Evolutionary conservation across 1,140 invertebrate genomes (phyloP).

Genomic region (Rhynchophorus ferrugineus): DNA sequence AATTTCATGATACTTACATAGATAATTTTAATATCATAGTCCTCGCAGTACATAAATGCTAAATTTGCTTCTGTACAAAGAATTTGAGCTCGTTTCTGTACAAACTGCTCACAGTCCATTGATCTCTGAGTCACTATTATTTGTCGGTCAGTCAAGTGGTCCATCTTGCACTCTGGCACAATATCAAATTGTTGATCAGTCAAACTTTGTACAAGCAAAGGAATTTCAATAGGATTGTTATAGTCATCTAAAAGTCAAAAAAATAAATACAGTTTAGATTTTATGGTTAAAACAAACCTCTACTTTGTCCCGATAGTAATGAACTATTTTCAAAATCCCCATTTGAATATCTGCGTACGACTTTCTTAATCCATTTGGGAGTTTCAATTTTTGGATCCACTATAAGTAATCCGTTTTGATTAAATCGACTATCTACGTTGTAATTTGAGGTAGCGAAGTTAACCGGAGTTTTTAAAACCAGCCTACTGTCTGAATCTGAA

Average conservation of each 20-base stretch:
- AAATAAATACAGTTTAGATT: not conserved
- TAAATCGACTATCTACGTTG: slow-evolving; percentile 20
- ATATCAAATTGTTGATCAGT: slow-evolving; percentile 38
- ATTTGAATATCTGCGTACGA: slow-evolving; percentile 38
- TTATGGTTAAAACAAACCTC: slow-evolving; percentile 30
- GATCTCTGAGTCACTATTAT: slow-evolving; percentile 39
- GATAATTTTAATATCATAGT: slow-evolving; percentile 40
- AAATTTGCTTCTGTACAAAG: slow-evolving; percentile 36
- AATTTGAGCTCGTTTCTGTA: slow-evolving; percentile 36
- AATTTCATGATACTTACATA: slow-evolving; percentile 33
- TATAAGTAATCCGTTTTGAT: slow-evolving; percentile 34
- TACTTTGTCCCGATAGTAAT: slow-evolving; percentile 37
- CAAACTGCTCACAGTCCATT: slow-evolving; percentile 40
- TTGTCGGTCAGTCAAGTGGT: slow-evolving; percentile 37
- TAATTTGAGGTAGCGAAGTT: slow-evolving; percentile 23
- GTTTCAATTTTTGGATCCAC: slow-evolving; percentile 35
- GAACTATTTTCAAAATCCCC: slow-evolving; percentile 41
- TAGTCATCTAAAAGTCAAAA: slow-evolving; percentile 37
- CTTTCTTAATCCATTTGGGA: slow-evolving; percentile 39
- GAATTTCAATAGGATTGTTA: slow-evolving; percentile 39
- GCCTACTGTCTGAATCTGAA: slow-evolving; percentile 37
- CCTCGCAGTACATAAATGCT: slow-evolving; percentile 38
- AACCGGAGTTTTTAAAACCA: slow-evolving; percentile 33
- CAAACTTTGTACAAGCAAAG: slow-evolving; percentile 36
- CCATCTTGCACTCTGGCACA: slow-evolving; percentile 35